Evolutionary conservation across 1,140 invertebrate species (phyloP), one percentile per base, ranked within the genome.

Genomic region (Drosophila navojoa): DNA sequence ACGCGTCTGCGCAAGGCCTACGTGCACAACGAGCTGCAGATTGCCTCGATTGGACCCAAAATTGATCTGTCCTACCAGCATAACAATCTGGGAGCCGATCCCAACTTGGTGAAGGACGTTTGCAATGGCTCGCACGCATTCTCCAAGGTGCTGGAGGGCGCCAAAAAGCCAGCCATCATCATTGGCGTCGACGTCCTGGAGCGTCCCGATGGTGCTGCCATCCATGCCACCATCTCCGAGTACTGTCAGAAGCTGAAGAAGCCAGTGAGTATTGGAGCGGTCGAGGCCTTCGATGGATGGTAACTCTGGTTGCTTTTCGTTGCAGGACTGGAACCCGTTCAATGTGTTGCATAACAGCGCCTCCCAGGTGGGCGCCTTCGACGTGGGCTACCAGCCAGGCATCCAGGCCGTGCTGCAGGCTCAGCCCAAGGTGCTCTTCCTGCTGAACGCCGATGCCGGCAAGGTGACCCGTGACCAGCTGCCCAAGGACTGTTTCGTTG

Each of bases 41-140:
- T 98, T 29, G 98, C 95, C 1, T 91, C 98, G 9, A 95, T 99
- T 89, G 99, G 99, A 42, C 96, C 97, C 1, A 94, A 98, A 90
- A 94, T 99, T 27, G 97, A 99, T 93, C 93, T 99, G 10, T 97
- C 97, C 0, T 99, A 99, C 92, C 95, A 98, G 16, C 98, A 99
- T 92, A 95, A 96, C 94, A 96, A 99, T 93, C 93, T 99, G 22
- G 98, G 98, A 40, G 95, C 98, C 67, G 95, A 95, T 44, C 92
- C 96, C 4, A 93, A 94, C 45, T 91, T 96, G 44, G 93, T 99
- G 9, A 93, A 96, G 71, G 94, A 97, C 42, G 93, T 99, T 13
- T 94, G 95, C 44, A 93, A 92, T 57, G 97, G 96, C 11, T 94
- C 93, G 7, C 97, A 98, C 93, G 93, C 95, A 49, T 97, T 98